Conservation (phyloP, 2,113 vertebrate species). For the Benthochromis sp. region DNA sequence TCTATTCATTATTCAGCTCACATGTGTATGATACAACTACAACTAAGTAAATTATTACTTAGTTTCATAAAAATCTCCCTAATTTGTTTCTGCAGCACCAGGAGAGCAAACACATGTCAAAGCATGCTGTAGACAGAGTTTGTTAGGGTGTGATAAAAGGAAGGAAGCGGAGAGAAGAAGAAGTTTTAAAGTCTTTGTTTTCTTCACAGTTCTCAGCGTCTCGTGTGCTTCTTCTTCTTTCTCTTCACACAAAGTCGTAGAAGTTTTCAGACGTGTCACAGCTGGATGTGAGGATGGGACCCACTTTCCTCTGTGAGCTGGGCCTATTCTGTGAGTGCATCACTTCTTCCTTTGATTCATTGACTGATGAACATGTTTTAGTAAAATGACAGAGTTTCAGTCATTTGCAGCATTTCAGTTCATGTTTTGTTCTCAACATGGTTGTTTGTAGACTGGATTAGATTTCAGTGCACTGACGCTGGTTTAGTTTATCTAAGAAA, state of each 20-base stretch:
- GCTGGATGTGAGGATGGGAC: background rate
- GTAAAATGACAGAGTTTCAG: background rate
- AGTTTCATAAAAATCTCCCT: background rate
- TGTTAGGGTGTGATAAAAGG: fast-evolving
- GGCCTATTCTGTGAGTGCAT: background rate
- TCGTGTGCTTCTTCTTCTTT: background rate
- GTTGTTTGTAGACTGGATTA: background rate
- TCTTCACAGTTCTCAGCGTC: background rate
- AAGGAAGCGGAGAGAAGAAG: fast-evolving
- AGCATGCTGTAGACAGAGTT: fast-evolving
- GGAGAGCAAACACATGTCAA: background rate
- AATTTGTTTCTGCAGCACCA: background rate
- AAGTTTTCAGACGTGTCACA: background rate
- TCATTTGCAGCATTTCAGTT: background rate
- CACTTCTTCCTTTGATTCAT: background rate
- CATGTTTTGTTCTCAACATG: background rate
- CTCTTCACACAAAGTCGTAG: background rate
- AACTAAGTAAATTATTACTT: background rate
- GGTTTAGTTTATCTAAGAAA: too few species aligned
- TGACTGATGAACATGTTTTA: background rate
- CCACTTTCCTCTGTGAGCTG: background rate
- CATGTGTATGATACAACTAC: fast-evolving
- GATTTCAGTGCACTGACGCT: too few species aligned
- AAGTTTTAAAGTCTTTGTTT: background rate
- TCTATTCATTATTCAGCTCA: background rate